Percentiles rank a stretch among this genome's conserved stretches.
Evolutionary conservation across 2,888 invertebrate genomes (phyloP).

Genomic region (Microctonus aethiopoides): DNA sequence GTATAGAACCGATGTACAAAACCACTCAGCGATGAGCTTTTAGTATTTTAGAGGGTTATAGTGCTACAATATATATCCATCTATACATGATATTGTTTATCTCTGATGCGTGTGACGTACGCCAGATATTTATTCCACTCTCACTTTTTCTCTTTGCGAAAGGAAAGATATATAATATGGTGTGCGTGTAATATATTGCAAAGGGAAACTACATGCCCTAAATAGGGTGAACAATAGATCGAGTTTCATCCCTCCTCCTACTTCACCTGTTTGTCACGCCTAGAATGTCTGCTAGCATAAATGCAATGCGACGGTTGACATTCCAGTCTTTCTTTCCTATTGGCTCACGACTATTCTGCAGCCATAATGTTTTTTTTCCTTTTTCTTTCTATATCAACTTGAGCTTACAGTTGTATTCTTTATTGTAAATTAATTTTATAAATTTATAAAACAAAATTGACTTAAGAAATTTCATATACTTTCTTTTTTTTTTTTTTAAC

Average conservation of each 20-base stretch:
- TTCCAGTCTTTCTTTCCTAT: background rate
- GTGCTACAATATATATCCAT: background rate
- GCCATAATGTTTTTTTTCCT: slow-evolving; percentile 6
- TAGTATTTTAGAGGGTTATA: background rate
- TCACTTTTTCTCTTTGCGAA: too few relatives aligned
- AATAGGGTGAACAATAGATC: background rate
- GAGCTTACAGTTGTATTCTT: too few relatives aligned
- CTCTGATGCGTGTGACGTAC: background rate
- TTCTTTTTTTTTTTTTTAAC: background rate
- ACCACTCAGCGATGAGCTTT: background rate
- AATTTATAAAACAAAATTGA: background rate
- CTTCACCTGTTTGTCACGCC: slow-evolving; percentile 28
- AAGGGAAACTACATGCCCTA: background rate
- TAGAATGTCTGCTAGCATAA: slow-evolving; percentile 14
- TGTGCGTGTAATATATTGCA: background rate
- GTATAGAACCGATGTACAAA: too few relatives aligned
- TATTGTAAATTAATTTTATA: background rate
- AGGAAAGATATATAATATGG: too few relatives aligned
- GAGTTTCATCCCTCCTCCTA: slow-evolving; percentile 9
- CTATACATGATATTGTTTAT: background rate
- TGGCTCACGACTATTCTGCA: slow-evolving; percentile 2
- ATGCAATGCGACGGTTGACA: slow-evolving; percentile 17
- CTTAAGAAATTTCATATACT: background rate
- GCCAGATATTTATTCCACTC: too few relatives aligned
- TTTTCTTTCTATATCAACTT: background rate